Evolutionary conservation across 2,888 invertebrate genomes (phyloP), one percentile per base, ranked within the genome.

Genomic region (Adineta ricciae): DNA sequence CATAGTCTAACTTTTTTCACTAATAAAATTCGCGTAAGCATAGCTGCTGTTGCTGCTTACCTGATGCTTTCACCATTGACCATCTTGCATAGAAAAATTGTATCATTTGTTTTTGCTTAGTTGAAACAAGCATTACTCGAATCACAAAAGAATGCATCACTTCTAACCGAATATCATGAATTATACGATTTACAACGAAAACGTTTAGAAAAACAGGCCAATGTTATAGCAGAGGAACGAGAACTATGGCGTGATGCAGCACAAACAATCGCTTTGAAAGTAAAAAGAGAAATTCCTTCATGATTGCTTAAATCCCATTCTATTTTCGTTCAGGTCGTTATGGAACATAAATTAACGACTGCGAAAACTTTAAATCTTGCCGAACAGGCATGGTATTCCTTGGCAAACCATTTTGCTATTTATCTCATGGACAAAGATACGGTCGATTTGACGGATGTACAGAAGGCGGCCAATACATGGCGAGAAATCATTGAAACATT

Each of bases 241-340:
- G 90, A 90, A 84, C 87, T 90, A 38, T 90, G 90, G 90, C 89
- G 90, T 86, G 89, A 88, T 21, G 89, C 90, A 27, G 88, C 90
- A 21, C 90, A 90, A 87, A 88, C 89, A 86, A 88, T 90, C 21
- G 90, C 90, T 46, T 88, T 90, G 50, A 90, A 90, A 89, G 90
- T 90, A 86, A 36, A 46, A 46, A 46, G n/a, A n/a, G n/a, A n/a
- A n/a, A n/a, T n/a, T n/a, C n/a, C n/a, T n/a, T 46, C 46, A 46
- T 46, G 8, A 46, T 46, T 46, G 11, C 46, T 8, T 38, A 27
- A 41, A 27, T 27, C 36, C 64, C 19, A n/a, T 56, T n/a, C n/a
- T n/a, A n/a, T n/a, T n/a, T 83, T 27, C 21, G 41, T 72, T 32
- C 84, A 90, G 90, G 90, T 90, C 27, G 89, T 90, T 72, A 88